Percentiles rank a stretch among this genome's conserved stretches.
Evolutionary conservation across 2,888 invertebrate species (phyloP).

Genomic region (Drosophila fungiperda): DNA sequence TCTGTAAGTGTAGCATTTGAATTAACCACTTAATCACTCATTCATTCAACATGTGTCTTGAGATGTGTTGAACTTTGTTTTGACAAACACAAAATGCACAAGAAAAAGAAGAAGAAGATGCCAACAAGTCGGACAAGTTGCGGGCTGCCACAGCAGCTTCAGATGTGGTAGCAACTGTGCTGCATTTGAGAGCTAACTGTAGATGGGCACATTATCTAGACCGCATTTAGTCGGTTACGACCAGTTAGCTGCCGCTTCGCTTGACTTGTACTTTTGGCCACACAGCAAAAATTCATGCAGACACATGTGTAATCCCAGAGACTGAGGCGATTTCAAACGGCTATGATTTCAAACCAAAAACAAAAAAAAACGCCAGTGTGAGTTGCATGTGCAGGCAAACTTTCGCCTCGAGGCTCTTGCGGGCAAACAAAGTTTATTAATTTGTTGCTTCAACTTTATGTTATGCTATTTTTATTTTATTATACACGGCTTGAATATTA

Average conservation of each 20-base stretch:
- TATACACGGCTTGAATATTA: constrained; percentile 33
- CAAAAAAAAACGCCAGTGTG: background rate
- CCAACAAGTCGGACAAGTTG: constrained; percentile 35
- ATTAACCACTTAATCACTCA: constrained; percentile 43
- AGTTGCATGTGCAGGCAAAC: constrained; percentile 53
- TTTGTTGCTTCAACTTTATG: constrained; percentile 33
- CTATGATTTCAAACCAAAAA: constrained; percentile 26
- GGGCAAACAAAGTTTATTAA: constrained; percentile 22
- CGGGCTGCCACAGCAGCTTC: constrained; percentile 5
- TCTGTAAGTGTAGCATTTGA: constrained; percentile 16
- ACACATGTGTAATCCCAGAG: constrained; percentile 14
- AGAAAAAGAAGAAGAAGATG: constrained; percentile 41
- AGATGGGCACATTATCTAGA: constrained; percentile 64
- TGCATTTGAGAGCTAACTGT: constrained; percentile 55
- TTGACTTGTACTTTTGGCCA: constrained; percentile 64
- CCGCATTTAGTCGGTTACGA: constrained; percentile 72
- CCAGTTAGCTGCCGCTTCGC: constrained; percentile 69
- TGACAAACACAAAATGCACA: constrained; percentile 45
- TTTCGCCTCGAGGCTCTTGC: constrained; percentile 55
- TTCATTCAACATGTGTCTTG: constrained; percentile 21
- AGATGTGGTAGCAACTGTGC: constrained; percentile 25
- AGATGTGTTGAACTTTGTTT: constrained; percentile 69
- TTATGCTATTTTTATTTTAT: background rate
- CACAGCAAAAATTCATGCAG: constrained; percentile 1
- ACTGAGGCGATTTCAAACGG: constrained; percentile 45